Base-by-base conservation (phyloP, 1,140 invertebrate species). In the Neoseiulus cucumeris region DNA sequence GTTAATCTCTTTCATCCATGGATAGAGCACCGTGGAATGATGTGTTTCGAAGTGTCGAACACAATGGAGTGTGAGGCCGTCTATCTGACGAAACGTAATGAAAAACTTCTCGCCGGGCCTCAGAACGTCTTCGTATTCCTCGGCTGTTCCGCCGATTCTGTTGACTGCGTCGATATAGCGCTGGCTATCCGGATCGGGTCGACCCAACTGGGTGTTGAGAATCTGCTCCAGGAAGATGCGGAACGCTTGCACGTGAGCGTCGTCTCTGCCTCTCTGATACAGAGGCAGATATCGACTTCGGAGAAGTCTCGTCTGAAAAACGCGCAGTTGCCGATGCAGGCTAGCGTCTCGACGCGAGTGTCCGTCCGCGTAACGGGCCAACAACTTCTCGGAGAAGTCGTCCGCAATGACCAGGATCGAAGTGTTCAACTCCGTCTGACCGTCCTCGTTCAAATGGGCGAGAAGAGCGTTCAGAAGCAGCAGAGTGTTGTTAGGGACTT, bases 1-100 rank as follows among this genome's bases (percentile, higher is more conserved):
- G 51, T 25, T 59, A 33, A 59, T 59, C 51, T 59, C 51, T 33
- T 59, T 59, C 51, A 59, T 59, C 51, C 51, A 59, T 6, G 22
- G 51, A 20, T 25, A 59, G 2, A 59, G 22, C 0, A 59, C 51
- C 17, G 22, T 18, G 14, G 51, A 59, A 25, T 59, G 22, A 6
- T 59, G 25, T 33, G 25, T 17, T 20, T 59, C 51, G 22, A 59
- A 59, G 51, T 59, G 33, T 2, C 22, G 14, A 33, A 59, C 25
- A 33, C 51, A 59, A 25, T 59, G 51, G 14, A 59, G 33, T 2
- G 51, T 59, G 22, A 59, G 51, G 22, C 51, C 51, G 51, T 59
- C 51, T 29, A 59, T 59, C 6, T 59, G 25, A 12, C 51, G 51
- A 9, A 59, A 25, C 9, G 51, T 59, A 33, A 59, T 59, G 14